phyloP scores from a whole-genome alignment of 2,113 vertebrate species.

The Vidua macroura region DNA sequence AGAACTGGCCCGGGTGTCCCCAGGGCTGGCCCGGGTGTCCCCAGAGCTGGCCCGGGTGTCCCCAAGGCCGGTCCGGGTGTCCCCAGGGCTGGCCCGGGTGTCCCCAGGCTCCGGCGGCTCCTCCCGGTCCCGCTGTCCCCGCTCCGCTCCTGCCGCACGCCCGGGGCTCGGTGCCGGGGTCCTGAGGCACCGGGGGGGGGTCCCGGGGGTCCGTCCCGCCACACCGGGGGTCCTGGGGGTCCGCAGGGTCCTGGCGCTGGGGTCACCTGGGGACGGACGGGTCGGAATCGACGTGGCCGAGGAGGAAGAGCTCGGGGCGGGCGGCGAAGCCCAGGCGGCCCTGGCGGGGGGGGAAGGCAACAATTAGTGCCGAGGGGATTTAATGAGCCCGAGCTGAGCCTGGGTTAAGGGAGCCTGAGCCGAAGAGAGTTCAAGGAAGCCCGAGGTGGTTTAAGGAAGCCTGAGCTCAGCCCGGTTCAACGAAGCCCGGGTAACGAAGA shows the following conservation, averaged over 20 bases:
- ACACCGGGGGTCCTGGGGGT: background rate
- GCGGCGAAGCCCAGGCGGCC: slow-evolving; percentile 70
- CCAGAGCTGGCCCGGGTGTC: no score
- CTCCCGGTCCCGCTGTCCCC: background rate
- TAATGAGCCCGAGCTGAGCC: rapidly evolving
- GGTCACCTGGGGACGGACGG: slow-evolving; percentile 42
- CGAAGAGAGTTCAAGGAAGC: no score
- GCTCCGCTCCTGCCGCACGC: background rate
- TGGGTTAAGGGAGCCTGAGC: rapidly evolving
- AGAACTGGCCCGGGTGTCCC: no score
- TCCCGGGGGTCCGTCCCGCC: background rate
- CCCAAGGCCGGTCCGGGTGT: no score
- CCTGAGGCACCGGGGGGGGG: no score
- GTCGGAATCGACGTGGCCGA: slow-evolving; percentile 77
- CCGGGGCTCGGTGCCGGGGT: no score
- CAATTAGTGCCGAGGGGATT: background rate
- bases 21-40: no score
- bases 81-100: background rate
- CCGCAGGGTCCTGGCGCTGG: background rate
- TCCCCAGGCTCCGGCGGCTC: rapidly evolving
- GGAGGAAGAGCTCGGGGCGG: slow-evolving; percentile 82
- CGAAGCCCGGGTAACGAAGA: no score
- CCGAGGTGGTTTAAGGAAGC: no score
- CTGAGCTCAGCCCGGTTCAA: background rate
- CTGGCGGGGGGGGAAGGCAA: slow-evolving; percentile 46